These are phyloP conservation scores for Zeugodacus cucurbitae DNA, from an alignment of 1,140 invertebrate species.

Conservation along the genomic window DNA sequence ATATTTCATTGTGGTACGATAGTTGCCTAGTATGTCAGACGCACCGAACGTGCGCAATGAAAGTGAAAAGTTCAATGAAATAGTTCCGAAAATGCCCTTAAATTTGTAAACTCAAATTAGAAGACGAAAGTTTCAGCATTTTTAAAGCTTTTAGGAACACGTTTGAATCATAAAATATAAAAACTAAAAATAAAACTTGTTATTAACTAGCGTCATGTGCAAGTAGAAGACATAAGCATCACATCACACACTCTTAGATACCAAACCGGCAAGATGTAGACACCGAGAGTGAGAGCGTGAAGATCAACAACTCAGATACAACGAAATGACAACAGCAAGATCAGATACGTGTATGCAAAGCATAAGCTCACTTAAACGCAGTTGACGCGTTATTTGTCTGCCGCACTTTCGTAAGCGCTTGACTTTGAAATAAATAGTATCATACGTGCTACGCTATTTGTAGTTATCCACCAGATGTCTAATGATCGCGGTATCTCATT, in stretches of 20 bases:
- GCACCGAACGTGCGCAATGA: background rate
- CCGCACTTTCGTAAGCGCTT: background rate
- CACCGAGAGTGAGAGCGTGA: constrained; percentile 32
- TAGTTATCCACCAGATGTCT: background rate
- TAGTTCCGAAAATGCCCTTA: background rate
- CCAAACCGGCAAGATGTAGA: background rate
- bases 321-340: background rate
- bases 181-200: background rate
- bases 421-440: background rate
- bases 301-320: constrained; percentile 1
- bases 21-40: too few relatives aligned
- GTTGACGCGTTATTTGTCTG: background rate
- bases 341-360: background rate
- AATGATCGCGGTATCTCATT: background rate
- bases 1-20: background rate
- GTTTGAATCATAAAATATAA: background rate
- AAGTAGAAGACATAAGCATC: background rate
- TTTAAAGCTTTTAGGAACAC: background rate
- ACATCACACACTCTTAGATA: background rate
- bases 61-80: background rate
- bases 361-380: background rate
- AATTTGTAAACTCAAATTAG: background rate
- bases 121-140: background rate
- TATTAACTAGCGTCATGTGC: background rate
- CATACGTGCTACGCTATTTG: background rate